Evolutionary conservation across 2,888 invertebrate species (phyloP), one percentile per base, ranked within the genome.

Genomic region (Selenia dentaria): DNA sequence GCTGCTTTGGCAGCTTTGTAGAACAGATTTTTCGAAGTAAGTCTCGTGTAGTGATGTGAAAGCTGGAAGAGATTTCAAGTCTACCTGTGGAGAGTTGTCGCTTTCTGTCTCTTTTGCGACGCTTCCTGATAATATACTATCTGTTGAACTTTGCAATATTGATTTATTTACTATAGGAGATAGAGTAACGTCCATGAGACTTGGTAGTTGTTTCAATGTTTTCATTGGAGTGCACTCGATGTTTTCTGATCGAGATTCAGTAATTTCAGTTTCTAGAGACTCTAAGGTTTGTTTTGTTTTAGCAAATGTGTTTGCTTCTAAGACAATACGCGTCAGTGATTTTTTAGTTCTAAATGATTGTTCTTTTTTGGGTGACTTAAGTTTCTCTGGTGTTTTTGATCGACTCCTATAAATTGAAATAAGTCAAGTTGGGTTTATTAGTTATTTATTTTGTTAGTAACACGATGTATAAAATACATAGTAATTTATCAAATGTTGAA

Each of bases 101-200:
- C 47, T 38, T 59, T 74, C 71, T 0, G 35, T 33, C 6, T 67
- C 68, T 51, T 70, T 72, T 9, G 71, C 71, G 2, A 55, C 50
- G 1, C 65, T 66, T 29, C 74, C 70, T 12, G 74, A 70, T 5
- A 79, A 33, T 0, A 63, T 59, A 14, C 73, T 80, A 26, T 86
- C 86, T 10, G 69, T 59, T 0, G 83, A 79, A 51, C 86, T 86
- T 46, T 74, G 77, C 25, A 90, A 58, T 3, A 89, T 56, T 0
- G 90, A 88, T 61, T 87, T 86, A 55, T 88, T 79, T 6, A 73
- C 69, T 44, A 90, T 90, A 1, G 90, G 90, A 1, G 90, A 90
- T 25, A 90, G 64, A 0, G 84, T 82, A 0, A 88, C 76, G 26
- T 89, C 87, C 76, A 89, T 76, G 0, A 88, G 59, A 41, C 64